Evolutionary conservation across 2,888 invertebrate genomes (phyloP).

Genomic region (Hymenopus coronatus): DNA sequence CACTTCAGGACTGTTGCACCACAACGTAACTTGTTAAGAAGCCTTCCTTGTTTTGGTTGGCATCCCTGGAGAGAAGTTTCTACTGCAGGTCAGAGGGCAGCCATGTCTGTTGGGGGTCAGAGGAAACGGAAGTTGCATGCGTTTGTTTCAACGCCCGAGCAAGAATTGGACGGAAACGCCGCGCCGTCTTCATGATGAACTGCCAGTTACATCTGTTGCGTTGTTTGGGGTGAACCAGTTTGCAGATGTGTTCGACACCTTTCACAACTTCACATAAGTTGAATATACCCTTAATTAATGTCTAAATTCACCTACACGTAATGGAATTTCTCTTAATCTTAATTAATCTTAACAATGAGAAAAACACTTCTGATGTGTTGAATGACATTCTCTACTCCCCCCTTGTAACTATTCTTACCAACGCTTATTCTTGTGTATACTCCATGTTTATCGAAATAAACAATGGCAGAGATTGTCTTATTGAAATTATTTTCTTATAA

Average conservation of each 20-base stretch:
- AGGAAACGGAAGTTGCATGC: neutral
- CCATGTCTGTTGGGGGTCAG: neutral
- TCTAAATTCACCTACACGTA: too few species aligned
- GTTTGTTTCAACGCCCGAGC: neutral
- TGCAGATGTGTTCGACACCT: neutral
- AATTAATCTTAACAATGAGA: too few species aligned
- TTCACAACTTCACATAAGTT: neutral
- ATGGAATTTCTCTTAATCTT: too few species aligned
- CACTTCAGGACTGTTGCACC: neutral
- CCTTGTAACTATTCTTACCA: too few species aligned
- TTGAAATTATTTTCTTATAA: too few species aligned
- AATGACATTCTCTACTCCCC: too few species aligned
- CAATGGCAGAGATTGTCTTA: too few species aligned
- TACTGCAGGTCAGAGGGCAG: neutral
- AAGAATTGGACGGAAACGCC: neutral
- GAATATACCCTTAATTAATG: neutral
- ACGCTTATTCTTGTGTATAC: too few species aligned
- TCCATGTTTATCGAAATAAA: too few species aligned
- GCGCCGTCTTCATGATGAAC: neutral
- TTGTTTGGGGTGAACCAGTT: neutral
- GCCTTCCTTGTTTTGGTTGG: neutral
- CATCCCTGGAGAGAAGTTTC: neutral
- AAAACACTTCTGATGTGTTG: too few species aligned
- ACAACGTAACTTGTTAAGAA: neutral
- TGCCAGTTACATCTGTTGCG: neutral